Percentiles rank a stretch among this genome's conserved stretches.
Conservation (phyloP, 92 coral and sea anemone genomes). For the Muricea muricata region DNA sequence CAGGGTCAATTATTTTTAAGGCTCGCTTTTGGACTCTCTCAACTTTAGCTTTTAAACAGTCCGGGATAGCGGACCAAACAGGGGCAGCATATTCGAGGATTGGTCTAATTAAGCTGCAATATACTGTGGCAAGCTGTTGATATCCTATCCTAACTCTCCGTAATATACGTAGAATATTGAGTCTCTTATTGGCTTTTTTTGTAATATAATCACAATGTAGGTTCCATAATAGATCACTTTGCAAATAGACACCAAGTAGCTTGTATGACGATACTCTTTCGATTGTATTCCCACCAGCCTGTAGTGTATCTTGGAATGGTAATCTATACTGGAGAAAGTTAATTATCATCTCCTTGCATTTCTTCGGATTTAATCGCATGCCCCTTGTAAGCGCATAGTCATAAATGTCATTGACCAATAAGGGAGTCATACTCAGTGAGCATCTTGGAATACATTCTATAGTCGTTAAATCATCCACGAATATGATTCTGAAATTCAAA, state of each 20-base stretch:
- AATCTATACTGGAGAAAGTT: constrained; percentile 8
- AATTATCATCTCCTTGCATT: constrained; percentile 4
- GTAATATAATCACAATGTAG: neutral
- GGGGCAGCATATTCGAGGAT: constrained; percentile 17
- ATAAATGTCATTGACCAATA: neutral
- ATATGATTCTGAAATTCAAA: neutral
- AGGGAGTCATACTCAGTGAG: constrained; percentile 4
- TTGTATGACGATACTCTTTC: constrained; percentile 8
- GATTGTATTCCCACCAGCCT: neutral
- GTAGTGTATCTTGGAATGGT: neutral
- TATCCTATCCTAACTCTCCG: neutral
- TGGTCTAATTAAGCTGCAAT: neutral
- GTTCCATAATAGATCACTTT: neutral
- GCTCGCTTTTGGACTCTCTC: neutral
- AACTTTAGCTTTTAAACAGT: neutral
- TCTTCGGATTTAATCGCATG: neutral
- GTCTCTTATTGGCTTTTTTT: constrained; percentile 8
- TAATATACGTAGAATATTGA: neutral
- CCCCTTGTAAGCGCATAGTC: neutral
- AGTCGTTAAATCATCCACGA: neutral
- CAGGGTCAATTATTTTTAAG: neutral
- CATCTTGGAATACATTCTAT: constrained; percentile 20
- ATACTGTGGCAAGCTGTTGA: neutral
- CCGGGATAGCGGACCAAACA: constrained; percentile 22
- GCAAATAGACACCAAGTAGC: neutral